Evolutionary conservation across 2,888 invertebrate genomes (phyloP).

Genomic region (Sthenelais limicola): DNA sequence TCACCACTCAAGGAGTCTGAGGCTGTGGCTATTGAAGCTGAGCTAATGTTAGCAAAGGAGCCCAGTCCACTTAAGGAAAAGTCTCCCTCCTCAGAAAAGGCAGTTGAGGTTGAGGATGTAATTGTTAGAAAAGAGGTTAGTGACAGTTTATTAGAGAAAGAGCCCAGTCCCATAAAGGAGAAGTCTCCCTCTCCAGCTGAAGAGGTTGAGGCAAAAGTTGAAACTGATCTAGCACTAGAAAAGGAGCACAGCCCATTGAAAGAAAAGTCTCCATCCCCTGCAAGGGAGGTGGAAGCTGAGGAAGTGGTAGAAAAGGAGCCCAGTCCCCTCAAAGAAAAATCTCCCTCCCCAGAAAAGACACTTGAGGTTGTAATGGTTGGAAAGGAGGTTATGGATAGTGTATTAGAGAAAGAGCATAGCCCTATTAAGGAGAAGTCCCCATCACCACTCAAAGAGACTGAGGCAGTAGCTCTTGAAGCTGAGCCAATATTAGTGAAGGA

Average conservation of each 20-base stretch:
- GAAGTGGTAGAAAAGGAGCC: neutral
- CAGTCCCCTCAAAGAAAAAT: neutral
- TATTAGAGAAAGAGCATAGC: slow-evolving; percentile 42
- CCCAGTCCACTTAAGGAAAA: neutral
- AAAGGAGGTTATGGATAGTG: slow-evolving; percentile 42
- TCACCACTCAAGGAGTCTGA: neutral
- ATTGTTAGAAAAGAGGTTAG: neutral
- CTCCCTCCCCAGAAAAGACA: neutral
- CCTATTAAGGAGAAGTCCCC: neutral
- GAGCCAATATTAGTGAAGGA: neutral
- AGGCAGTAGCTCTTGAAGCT: slow-evolving; percentile 75
- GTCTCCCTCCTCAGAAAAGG: neutral
- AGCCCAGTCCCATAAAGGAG: neutral
- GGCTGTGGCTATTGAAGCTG: neutral
- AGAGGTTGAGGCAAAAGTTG: slow-evolving; percentile 5
- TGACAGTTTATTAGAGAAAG: neutral
- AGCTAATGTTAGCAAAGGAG: neutral
- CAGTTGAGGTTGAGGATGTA: neutral
- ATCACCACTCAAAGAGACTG: slow-evolving; percentile 57
- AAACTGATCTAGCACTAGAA: neutral
- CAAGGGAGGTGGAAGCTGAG: neutral
- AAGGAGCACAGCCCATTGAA: neutral
- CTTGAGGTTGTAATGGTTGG: slow-evolving; percentile 30
- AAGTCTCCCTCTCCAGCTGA: slow-evolving; percentile 21
- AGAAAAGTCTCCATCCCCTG: slow-evolving; percentile 1